phyloP scores from a whole-genome alignment of 2,113 vertebrate species.

The Pterocles gutturalis region DNA sequence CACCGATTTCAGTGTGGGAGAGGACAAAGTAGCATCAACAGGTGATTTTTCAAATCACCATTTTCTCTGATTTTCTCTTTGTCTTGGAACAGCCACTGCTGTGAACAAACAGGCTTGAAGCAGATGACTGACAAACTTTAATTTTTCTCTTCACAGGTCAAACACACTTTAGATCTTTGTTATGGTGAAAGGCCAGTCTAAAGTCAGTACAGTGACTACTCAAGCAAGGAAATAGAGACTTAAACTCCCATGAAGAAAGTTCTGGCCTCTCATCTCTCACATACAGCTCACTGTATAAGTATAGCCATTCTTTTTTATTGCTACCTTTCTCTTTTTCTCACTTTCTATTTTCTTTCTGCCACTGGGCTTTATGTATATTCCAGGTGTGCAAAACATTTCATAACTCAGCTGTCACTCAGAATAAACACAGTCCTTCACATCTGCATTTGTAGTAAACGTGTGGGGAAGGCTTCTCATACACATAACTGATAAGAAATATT shows the following conservation, averaged over 20 bases:
- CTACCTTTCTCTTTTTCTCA: neutral
- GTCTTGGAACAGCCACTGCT: neutral
- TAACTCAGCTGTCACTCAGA: neutral
- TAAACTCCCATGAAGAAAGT: neutral
- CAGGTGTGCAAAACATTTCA: neutral
- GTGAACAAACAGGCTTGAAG: neutral
- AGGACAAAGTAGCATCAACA: neutral
- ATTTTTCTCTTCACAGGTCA: neutral
- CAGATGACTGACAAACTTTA: neutral
- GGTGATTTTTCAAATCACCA: neutral
- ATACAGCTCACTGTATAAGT: neutral
- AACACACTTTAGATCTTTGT: neutral
- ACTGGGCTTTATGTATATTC: neutral
- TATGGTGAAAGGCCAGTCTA: neutral
- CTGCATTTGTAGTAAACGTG: neutral
- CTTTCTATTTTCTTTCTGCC: neutral
- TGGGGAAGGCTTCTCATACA: neutral
- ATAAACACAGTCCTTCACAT: neutral
- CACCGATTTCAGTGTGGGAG: neutral
- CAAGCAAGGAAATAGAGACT: neutral
- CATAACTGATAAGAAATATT: neutral
- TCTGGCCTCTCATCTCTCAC: neutral
- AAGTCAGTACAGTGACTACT: neutral
- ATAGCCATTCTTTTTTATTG: neutral
- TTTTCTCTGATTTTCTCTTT: neutral